These are phyloP conservation scores for Cataglyphis livida DNA, from an alignment of 2,888 invertebrate species.

Conservation along the genomic window DNA sequence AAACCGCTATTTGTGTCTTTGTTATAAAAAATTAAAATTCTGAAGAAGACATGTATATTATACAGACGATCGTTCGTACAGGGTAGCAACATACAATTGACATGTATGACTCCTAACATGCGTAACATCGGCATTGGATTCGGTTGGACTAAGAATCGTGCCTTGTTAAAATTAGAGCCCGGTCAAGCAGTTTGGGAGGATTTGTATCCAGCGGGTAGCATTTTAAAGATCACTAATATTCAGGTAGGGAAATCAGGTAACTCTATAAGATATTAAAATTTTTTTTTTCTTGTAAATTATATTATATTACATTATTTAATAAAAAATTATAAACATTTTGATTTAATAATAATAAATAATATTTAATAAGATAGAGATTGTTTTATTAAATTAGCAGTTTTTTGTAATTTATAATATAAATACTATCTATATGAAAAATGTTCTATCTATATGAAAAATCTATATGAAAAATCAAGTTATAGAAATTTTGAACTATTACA, in stretches of 20 bases:
- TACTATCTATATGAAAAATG: too few relatives aligned
- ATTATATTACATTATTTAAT: too few relatives aligned
- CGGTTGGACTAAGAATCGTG: constrained; percentile 93
- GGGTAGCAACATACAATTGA: constrained; percentile 90
- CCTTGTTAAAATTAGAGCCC: constrained; percentile 90
- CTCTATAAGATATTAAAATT: neutral
- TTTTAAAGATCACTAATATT: constrained; percentile 92
- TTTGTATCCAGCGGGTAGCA: constrained; percentile 93
- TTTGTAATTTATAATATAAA: too few relatives aligned
- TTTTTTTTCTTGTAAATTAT: neutral
- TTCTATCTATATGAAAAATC: too few relatives aligned
- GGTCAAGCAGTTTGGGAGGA: constrained; percentile 94
- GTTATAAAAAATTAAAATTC: neutral
- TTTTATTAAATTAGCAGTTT: too few relatives aligned
- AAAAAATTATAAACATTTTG: neutral
- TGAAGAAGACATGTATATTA: neutral
- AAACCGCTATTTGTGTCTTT: constrained; percentile 42
- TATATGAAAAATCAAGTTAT: too few relatives aligned
- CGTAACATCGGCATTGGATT: constrained; percentile 88
- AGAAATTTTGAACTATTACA: neutral
- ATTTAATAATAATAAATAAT: neutral
- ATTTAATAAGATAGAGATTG: too few relatives aligned
- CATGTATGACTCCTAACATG: constrained; percentile 90
- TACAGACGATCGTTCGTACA: constrained; percentile 77
- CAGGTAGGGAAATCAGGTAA: constrained; percentile 86